Percentiles rank a stretch among this genome's conserved stretches.
phyloP scores from a whole-genome alignment of 2,888 invertebrate genomes.

The Catocala nupta region DNA sequence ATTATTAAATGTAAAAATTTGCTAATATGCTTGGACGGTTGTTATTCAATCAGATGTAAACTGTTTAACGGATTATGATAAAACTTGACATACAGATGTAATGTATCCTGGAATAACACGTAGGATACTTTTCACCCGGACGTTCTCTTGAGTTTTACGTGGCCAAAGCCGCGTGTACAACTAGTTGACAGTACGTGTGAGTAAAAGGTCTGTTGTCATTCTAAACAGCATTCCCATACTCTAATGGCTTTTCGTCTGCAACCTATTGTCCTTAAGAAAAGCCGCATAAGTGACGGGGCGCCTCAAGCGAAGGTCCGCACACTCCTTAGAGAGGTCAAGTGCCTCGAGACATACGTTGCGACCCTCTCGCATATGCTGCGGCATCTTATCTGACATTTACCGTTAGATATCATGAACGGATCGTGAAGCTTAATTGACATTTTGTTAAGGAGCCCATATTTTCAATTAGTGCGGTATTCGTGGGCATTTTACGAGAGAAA shows the following conservation, averaged over 20 bases:
- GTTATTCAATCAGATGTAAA: no score
- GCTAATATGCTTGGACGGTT: no score
- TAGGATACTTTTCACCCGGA: no score
- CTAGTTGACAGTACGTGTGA: no score
- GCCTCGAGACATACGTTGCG: slow-evolving; percentile 14
- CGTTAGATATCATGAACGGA: slow-evolving; percentile 6
- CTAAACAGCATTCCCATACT: no score
- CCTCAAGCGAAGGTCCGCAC: not conserved
- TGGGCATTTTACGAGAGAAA: not conserved
- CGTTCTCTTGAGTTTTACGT: no score
- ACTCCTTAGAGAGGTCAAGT: slow-evolving; percentile 13
- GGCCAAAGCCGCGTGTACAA: no score
- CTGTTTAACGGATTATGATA: no score
- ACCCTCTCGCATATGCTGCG: not conserved
- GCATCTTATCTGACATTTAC: slow-evolving; percentile 9
- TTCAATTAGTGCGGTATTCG: not conserved
- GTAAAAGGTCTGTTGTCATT: no score
- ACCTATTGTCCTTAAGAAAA: not conserved
- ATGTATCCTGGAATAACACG: no score
- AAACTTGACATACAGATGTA: no score
- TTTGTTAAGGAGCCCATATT: not conserved
- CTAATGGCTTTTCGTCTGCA: not conserved
- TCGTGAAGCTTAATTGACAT: not conserved
- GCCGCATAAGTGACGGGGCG: not conserved
- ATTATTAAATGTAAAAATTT: no score